A percentile compares a stretch with the other conserved stretches of the same genome.
phyloP scores from a whole-genome alignment of 1,140 invertebrate species.

The Parasteatoda tepidariorum region DNA sequence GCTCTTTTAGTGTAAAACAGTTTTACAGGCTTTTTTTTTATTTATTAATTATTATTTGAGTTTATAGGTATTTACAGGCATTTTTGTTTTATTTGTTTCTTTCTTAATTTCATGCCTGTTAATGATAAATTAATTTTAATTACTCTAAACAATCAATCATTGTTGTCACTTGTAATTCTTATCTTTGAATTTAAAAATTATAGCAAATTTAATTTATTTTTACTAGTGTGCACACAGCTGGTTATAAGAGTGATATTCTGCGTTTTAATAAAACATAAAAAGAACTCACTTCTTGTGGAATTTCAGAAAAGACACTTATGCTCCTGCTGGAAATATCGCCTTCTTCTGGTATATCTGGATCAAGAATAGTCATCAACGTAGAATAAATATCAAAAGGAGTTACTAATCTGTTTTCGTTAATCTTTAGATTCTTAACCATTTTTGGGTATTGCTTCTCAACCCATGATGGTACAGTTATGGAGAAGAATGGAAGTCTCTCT shows the following conservation, averaged over 20 bases:
- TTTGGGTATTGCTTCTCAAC: conserved; percentile 75
- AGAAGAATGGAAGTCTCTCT: conserved; percentile 87
- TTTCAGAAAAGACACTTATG: conserved; percentile 76
- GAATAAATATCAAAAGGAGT: conserved; percentile 86
- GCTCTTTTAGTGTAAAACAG: too few species aligned
- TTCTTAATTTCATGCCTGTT: too few species aligned
- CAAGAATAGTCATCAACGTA: conserved; percentile 76
- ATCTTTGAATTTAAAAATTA: too few species aligned
- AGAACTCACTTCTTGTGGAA: conserved; percentile 75
- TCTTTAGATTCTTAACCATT: conserved; percentile 75
- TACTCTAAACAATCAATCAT: too few species aligned
- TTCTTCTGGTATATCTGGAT: conserved; percentile 69
- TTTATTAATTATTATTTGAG: too few species aligned
- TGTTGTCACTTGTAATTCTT: too few species aligned
- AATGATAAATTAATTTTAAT: too few species aligned
- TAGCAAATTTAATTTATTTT: not conserved
- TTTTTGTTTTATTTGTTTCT: too few species aligned
- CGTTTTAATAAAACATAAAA: too few species aligned
- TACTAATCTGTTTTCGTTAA: conserved; percentile 77
- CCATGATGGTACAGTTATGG: conserved; percentile 79
- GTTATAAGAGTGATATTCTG: too few species aligned
- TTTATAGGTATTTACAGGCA: too few species aligned
- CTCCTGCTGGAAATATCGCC: conserved; percentile 74
- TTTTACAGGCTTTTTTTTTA: too few species aligned
- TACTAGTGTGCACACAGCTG: not conserved